A percentile compares a stretch with the other conserved stretches of the same genome.
phyloP scores from a whole-genome alignment of 2,797 vertebrate genomes.

The Rhabdophis nuchalis region DNA sequence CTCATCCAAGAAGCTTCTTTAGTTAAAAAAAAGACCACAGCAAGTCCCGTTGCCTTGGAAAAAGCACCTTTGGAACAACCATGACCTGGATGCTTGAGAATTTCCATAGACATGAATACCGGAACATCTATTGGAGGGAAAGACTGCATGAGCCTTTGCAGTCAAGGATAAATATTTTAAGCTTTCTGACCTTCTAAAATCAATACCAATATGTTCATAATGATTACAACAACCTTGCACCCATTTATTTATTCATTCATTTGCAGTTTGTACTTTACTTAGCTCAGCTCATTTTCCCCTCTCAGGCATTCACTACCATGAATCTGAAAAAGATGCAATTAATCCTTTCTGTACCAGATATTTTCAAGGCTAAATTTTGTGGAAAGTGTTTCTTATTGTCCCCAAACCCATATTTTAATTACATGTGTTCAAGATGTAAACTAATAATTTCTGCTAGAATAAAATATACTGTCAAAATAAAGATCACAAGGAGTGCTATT shows the following conservation, averaged over 20 bases:
- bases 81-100: not conserved
- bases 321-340: not conserved
- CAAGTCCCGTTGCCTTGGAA: not conserved
- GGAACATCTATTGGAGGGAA: not conserved
- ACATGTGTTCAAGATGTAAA: not conserved
- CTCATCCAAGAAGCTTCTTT: not conserved
- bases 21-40: not conserved
- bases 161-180: conserved; percentile 17
- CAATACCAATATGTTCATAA: conserved; percentile 26
- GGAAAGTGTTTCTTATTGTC: not conserved
- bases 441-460: not conserved
- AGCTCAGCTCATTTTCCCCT: not conserved
- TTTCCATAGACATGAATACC: not conserved
- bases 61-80: not conserved
- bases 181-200: conserved; percentile 22
- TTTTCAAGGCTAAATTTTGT: not conserved
- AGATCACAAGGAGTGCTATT: not conserved
- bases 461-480: not conserved
- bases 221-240: not conserved
- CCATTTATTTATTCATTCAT: not conserved
- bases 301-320: accelerated
- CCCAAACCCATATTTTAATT: not conserved
- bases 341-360: not conserved
- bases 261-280: not conserved
- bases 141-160: not conserved